These are phyloP conservation scores for Chiloscyllium plagiosum DNA, from an alignment of 2,113 vertebrate species.

Conservation along the genomic window DNA sequence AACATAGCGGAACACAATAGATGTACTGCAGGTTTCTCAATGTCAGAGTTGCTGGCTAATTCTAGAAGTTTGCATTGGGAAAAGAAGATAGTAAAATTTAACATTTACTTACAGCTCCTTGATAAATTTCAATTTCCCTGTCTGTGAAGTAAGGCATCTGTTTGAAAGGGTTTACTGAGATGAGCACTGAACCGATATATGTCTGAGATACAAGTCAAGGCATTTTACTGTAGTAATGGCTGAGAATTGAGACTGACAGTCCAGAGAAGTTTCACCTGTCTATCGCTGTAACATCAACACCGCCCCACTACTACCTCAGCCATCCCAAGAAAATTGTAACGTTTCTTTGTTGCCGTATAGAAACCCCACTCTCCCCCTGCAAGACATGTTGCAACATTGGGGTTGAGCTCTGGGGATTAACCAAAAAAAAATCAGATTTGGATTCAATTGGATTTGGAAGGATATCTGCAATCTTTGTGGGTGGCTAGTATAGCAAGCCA, in stretches of 20 bases:
- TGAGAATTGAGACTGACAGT: not conserved
- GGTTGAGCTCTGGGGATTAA: not conserved
- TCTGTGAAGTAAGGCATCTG: slow-evolving; percentile 98
- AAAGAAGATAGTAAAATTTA: not conserved
- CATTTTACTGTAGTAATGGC: not conserved
- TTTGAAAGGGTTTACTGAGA: slow-evolving; percentile 95
- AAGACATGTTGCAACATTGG: not conserved
- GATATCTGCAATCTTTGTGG: not conserved
- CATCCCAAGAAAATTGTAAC: not conserved
- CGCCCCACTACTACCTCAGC: not conserved
- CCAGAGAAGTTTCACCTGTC: not conserved
- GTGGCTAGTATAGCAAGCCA: not conserved
- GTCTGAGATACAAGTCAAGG: slow-evolving; percentile 68
- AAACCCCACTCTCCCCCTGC: not conserved
- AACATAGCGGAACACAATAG: not conserved
- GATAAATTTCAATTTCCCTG: slow-evolving; percentile 84
- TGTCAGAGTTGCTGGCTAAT: not conserved
- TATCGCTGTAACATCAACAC: too few species aligned
- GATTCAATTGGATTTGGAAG: not conserved
- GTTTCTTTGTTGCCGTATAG: not conserved
- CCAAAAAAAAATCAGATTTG: too few species aligned
- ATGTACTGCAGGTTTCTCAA: not conserved
- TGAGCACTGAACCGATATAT: slow-evolving; percentile 88
- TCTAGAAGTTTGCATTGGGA: not conserved
- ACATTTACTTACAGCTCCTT: slow-evolving; percentile 81